Base-by-base conservation (phyloP, 2,888 invertebrate genomes). In the Patella ulyssiponensis region DNA sequence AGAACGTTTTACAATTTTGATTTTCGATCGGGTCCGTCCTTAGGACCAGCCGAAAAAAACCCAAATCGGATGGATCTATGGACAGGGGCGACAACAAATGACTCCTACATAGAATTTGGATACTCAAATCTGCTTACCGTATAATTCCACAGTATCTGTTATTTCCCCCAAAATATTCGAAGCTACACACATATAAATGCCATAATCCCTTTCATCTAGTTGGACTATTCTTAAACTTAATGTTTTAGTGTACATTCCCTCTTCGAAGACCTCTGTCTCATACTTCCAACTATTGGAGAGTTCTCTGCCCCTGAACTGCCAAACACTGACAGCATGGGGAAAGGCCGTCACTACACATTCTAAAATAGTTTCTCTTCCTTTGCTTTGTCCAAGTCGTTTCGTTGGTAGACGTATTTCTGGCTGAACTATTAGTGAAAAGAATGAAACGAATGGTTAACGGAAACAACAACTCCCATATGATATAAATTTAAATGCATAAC, bases 331-430 rank as follows among this genome's bases (percentile, higher is more conserved):
- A 3, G 83, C 86, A n/a, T 88, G 88, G 3, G 90, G 90, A 51
- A 84, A 87, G 1, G 89, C 89, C 0, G 88, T 84, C 5, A 90
- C 86, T 58, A 83, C 78, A 79, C 90, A 90, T 75, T 90, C 89
- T 64, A 90, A 81, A 56, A 89, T 85, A n/a, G 88, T 88, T 56
- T 88, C 88, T 77, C 84, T 85, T 51, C 86, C 87, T 44, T 79
- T 69, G 27, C 77, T 74, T 75, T 90, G 90, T 14, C 88, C 86
- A 33, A 90, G 86, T 17, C 87, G 80, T 33, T 77, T 80, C 51
- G 81, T 86, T 51, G 84, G 80, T 74, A 88, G 75, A 11, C 58
- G 75, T 52, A 88, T 83, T 79, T 87, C 85, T 14, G 88, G 88
- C 54, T 85, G 77, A 76, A 87, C 86, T 87, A 77, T 77, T 78